Evolutionary conservation across 2,113 vertebrate genomes (phyloP), one percentile per base, ranked within the genome.

Genomic region (Clarias macrocephalus): DNA sequence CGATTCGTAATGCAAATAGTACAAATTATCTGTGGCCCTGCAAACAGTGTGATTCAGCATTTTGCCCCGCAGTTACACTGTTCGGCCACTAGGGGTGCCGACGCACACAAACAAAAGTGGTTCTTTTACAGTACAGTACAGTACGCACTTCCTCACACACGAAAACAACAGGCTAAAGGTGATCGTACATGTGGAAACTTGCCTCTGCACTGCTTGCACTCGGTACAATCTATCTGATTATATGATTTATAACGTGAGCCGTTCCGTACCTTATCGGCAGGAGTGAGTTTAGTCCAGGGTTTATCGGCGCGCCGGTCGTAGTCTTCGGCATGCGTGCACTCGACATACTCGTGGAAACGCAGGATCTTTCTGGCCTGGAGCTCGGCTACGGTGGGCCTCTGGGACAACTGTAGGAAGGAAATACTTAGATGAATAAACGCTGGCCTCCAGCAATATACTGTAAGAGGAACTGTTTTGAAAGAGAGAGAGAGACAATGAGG

Each of bases 221-320:
- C 70, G 6, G 5, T 21, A 21, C 33, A 2, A 54, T 3, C 2
- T 42, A 19, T 23, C 42, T 48, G 48, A 48, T 6, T 42, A 42
- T 42, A 7, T 48, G 48, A 19, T 57, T 57, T 30, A 42, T 19
- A 59, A 2, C 8, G 21, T 12, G 33, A 73, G 3, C 3, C 21
- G 19, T 4, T 21, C 8, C 57, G 89, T 86, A 98, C 97, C 97
- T 99, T 99, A 94, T 99, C 98, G 56, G 97, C 96, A 73, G 98
- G 97, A 0, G 98, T 99, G 73, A 99, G 95, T 92, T 97, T 99
- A 85, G 98, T 99, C 98, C 98, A 99, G 0, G 98, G 98, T 89
- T 99, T 99, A n/a, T 99, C 98, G 0, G 97, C 98, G 80, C 98
- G 91, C 19, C 98, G 95, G 94, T 99, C 98, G 1, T 99, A 99